These are phyloP conservation scores for Anagyrus pseudococci DNA, from an alignment of 2,888 invertebrate species.

Conservation along the genomic window DNA sequence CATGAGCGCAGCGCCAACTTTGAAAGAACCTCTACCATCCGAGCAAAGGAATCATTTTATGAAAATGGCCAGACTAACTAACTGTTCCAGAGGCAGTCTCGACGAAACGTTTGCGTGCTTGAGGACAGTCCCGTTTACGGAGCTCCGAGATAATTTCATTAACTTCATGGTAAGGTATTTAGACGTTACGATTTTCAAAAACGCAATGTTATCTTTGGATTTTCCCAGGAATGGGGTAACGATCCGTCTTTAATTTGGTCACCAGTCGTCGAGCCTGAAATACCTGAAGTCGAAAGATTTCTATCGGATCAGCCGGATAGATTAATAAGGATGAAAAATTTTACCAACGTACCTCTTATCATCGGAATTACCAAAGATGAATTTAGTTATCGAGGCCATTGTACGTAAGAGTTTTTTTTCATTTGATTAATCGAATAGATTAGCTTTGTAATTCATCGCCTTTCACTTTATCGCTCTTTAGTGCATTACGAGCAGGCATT, in stretches of 20 bases:
- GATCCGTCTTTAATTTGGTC: conserved; percentile 67
- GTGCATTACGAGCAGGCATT: conserved; percentile 4
- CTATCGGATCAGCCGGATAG: conserved; percentile 67
- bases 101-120: conserved; percentile 68
- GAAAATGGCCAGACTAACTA: conserved; percentile 68
- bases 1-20: conserved; percentile 71
- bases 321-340: conserved; percentile 65
- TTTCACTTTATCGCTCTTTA: background rate
- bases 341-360: conserved; percentile 68
- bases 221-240: conserved; percentile 64
- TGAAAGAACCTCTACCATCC: conserved; percentile 64
- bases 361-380: conserved; percentile 72
- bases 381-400: conserved; percentile 70
- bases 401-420: background rate
- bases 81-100: conserved; percentile 66
- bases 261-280: conserved; percentile 71
- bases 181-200: too few relatives aligned
- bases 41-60: conserved; percentile 68
- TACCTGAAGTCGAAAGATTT: conserved; percentile 70
- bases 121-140: conserved; percentile 45
- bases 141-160: background rate
- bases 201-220: background rate
- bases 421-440: background rate
- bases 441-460: too few relatives aligned
- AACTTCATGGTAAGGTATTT: conserved; percentile 10